These are phyloP conservation scores for Danio tinwini DNA, from an alignment of 2,797 vertebrate species.

Conservation along the genomic window DNA sequence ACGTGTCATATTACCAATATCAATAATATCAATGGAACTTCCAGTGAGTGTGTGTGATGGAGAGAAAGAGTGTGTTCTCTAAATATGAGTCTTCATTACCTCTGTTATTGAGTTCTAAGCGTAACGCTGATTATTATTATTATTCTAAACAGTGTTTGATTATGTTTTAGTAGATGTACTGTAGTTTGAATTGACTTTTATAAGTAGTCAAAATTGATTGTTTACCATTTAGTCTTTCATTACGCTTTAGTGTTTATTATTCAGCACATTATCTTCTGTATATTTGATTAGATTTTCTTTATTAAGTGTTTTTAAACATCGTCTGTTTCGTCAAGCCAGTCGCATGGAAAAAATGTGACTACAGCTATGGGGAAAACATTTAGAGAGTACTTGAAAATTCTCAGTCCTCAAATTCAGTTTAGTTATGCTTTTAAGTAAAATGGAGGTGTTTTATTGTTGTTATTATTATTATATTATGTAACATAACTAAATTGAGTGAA, in stretches of 20 bases:
- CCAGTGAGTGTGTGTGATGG: not conserved
- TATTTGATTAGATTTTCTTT: slow-evolving; percentile 9
- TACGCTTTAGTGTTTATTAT: slow-evolving; percentile 26
- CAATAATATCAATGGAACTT: slow-evolving; percentile 19
- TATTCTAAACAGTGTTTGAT: not conserved
- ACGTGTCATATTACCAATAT: slow-evolving; percentile 36
- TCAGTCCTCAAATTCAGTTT: no score
- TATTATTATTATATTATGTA: no score
- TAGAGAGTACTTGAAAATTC: no score
- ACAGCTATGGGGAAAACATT: no score
- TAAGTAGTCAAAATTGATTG: slow-evolving; percentile 6
- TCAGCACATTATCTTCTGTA: slow-evolving; percentile 25
- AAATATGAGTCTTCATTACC: slow-evolving; percentile 48
- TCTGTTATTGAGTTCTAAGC: slow-evolving; percentile 38
- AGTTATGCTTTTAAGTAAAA: no score
- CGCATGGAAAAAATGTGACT: no score
- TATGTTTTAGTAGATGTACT: slow-evolving; percentile 20
- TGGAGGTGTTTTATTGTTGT: no score
- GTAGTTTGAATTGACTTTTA: slow-evolving; percentile 14
- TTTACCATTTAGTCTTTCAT: slow-evolving; percentile 25
- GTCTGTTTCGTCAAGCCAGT: not conserved
- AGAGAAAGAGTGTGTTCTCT: slow-evolving; percentile 10
- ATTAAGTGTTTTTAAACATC: not conserved
- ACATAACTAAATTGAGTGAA: no score
- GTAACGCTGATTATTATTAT: not conserved